phyloP scores from a whole-genome alignment of 2,888 invertebrate genomes.

The Metalampra italica region DNA sequence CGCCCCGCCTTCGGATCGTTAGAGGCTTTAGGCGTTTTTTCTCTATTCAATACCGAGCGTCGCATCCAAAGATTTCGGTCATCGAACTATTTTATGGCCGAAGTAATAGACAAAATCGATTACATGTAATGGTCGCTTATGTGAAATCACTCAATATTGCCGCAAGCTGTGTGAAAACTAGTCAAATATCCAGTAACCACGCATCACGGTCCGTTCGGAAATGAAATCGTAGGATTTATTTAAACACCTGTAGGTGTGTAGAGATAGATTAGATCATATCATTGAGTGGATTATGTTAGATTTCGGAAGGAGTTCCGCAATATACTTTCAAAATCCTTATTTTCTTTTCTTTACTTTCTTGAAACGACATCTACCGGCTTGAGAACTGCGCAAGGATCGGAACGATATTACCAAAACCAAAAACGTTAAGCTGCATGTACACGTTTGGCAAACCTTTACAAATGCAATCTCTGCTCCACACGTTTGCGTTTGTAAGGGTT shows the following conservation, averaged over 20 bases:
- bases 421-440: no score
- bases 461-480: no score
- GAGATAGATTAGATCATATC: not conserved
- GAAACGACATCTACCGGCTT: not conserved
- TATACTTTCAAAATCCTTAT: not conserved
- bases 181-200: slow-evolving; percentile 21
- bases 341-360: not conserved
- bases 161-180: slow-evolving; percentile 53
- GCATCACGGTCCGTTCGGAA: slow-evolving; percentile 11
- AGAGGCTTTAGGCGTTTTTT: slow-evolving; percentile 62
- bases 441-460: no score
- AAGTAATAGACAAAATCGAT: slow-evolving; percentile 64
- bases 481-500: no score
- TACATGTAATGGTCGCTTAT: slow-evolving; percentile 51
- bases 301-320: no score
- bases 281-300: no score
- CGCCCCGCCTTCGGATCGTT: slow-evolving; percentile 53
- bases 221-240: slow-evolving; percentile 37
- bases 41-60: slow-evolving; percentile 56
- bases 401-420: no score
- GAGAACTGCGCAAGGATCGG: not conserved
- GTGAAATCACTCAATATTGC: slow-evolving; percentile 50
- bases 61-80: slow-evolving; percentile 42
- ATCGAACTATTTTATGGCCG: slow-evolving; percentile 62
- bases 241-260: slow-evolving; percentile 29